phyloP scores from a whole-genome alignment of 2,113 vertebrate species.

The Peucedramus taeniatus region DNA sequence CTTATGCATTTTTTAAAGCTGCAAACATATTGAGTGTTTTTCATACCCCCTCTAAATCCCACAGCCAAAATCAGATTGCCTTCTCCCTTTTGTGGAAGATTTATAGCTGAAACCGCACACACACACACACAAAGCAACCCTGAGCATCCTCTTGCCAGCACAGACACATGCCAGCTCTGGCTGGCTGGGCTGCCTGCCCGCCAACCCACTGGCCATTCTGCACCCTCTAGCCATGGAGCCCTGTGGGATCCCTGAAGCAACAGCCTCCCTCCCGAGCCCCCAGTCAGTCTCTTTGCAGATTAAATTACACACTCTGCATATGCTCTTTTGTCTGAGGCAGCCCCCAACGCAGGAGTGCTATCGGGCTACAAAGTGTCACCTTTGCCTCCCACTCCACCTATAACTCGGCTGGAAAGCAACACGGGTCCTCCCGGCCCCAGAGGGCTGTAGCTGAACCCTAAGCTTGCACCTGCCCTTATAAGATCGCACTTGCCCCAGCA shows the following conservation, averaged over 20 bases:
- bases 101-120: not conserved
- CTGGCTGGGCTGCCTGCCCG: not conserved
- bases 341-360: not conserved
- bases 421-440: too few species aligned
- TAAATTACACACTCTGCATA: not conserved
- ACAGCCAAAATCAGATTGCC: not conserved
- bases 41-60: not conserved
- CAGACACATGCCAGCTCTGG: not conserved
- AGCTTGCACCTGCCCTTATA: not conserved
- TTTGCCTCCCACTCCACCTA: not conserved
- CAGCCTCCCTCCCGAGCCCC: not conserved
- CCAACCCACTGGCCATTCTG: not conserved
- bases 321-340: not conserved
- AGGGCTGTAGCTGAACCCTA: not conserved
- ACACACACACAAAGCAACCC: not conserved
- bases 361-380: not conserved
- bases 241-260: not conserved
- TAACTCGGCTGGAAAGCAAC: not conserved
- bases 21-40: not conserved
- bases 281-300: not conserved
- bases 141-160: not conserved
- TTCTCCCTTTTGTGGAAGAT: not conserved
- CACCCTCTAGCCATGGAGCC: not conserved
- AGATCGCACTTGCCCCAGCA: fast-evolving
- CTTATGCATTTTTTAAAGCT: not conserved